Evolutionary conservation across 2,113 vertebrate species (phyloP).

Genomic region (Podarcis muralis): DNA sequence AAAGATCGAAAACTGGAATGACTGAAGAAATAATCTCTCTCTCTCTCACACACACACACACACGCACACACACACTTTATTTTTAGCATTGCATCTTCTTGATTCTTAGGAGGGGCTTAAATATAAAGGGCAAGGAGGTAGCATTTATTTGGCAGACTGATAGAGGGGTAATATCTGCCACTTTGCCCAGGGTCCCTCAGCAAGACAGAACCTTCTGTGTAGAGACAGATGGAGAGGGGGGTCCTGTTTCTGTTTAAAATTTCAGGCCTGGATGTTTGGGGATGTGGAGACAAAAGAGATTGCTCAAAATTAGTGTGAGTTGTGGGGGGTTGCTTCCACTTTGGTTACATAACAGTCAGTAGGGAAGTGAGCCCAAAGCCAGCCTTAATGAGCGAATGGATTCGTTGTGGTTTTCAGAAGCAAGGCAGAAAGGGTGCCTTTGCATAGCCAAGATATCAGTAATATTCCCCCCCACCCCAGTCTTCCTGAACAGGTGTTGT

Average conservation of each 20-base stretch:
- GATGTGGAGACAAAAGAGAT: background rate
- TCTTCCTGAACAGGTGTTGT: background rate
- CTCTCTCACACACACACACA: background rate
- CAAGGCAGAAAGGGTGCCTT: background rate
- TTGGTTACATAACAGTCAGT: background rate
- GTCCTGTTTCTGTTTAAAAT: background rate
- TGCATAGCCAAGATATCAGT: background rate
- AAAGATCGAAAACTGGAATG: background rate
- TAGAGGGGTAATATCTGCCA: background rate
- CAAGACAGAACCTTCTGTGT: background rate
- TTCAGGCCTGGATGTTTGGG: background rate
- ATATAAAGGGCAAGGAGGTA: too few species aligned
- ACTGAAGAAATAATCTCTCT: background rate
- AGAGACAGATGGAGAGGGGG: too few species aligned
- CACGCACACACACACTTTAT: background rate
- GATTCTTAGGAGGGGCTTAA: too few species aligned
- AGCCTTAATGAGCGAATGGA: background rate
- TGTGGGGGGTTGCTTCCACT: background rate
- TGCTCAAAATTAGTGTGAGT: background rate
- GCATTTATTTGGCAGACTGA: background rate
- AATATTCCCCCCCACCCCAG: background rate
- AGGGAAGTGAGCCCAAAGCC: background rate
- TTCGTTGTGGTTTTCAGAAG: background rate
- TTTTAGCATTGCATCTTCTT: background rate
- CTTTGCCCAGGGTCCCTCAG: background rate